Evolutionary conservation across 2,797 vertebrate species (phyloP).

Genomic region (Dryobates pubescens): DNA sequence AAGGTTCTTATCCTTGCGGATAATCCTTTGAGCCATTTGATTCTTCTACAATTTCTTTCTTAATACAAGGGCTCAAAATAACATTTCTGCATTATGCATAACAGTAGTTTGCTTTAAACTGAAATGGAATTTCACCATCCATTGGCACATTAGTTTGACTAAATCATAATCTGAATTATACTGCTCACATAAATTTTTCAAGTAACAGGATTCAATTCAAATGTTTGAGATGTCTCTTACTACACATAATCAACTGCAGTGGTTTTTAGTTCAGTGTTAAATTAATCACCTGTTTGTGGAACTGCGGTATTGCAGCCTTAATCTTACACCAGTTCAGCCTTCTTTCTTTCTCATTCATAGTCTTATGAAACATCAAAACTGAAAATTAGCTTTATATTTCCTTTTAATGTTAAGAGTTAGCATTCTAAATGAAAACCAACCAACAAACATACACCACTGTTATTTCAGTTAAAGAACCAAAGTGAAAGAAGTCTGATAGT

Average conservation of each 20-base stretch:
- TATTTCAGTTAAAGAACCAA: neutral
- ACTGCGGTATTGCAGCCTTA: neutral
- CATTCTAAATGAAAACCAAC: neutral
- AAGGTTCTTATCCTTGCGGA: neutral
- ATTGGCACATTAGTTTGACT: neutral
- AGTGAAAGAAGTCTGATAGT: neutral
- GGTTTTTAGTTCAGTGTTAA: neutral
- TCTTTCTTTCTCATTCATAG: neutral
- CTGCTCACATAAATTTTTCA: neutral
- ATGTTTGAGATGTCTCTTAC: neutral
- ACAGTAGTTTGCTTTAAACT: conserved; percentile 20
- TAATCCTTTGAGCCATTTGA: conserved; percentile 10
- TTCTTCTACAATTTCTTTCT: conserved; percentile 5
- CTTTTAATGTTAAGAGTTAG: neutral
- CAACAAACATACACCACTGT: neutral
- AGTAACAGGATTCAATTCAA: neutral
- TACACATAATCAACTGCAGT: neutral
- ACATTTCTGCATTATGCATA: neutral
- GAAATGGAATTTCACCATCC: neutral
- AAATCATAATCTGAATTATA: conserved; percentile 27
- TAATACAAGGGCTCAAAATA: conserved; percentile 11
- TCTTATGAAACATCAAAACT: neutral
- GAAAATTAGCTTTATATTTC: neutral
- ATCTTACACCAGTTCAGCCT: neutral
- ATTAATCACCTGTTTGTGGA: neutral